Conservation (phyloP, 2,113 vertebrate species). For the Vombatus ursinus region DNA sequence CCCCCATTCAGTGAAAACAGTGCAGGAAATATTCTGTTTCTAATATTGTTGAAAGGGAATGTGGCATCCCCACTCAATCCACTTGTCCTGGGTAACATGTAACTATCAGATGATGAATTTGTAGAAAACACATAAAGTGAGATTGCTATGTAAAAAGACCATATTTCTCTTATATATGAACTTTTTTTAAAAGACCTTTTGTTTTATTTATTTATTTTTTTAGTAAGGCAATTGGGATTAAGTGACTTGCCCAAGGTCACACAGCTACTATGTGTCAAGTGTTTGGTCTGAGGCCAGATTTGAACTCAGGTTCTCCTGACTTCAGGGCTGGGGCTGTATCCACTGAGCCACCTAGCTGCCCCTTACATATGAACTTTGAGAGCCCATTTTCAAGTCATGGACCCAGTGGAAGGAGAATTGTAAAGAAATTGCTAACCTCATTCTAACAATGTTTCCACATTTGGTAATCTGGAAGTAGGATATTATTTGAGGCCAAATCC, state of each 20-base stretch:
- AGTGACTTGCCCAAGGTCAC: too few species aligned
- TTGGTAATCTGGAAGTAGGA: not conserved
- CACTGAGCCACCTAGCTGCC: too few species aligned
- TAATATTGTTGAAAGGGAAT: not conserved
- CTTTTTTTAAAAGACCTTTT: too few species aligned
- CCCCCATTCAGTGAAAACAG: not conserved
- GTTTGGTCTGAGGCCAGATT: too few species aligned
- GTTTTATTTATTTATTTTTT: too few species aligned
- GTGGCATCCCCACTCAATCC: not conserved
- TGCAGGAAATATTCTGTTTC: not conserved
- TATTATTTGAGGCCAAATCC: not conserved
- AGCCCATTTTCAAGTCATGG: not conserved
- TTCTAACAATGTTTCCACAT: not conserved
- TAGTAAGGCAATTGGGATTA: too few species aligned
- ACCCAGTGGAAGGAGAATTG: not conserved
- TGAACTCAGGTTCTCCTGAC: too few species aligned
- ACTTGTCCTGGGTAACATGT: not conserved
- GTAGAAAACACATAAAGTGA: not conserved
- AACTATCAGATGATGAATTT: slow-evolving; percentile 22
- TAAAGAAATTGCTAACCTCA: not conserved
- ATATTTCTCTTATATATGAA: slow-evolving; percentile 15
- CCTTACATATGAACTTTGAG: not conserved
- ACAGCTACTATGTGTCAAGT: too few species aligned
- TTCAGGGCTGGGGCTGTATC: too few species aligned
- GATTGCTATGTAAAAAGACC: not conserved